Evolutionary conservation across 2,797 vertebrate species (phyloP), one percentile per base, ranked within the genome.

Genomic region (Chromobotia macracanthus): DNA sequence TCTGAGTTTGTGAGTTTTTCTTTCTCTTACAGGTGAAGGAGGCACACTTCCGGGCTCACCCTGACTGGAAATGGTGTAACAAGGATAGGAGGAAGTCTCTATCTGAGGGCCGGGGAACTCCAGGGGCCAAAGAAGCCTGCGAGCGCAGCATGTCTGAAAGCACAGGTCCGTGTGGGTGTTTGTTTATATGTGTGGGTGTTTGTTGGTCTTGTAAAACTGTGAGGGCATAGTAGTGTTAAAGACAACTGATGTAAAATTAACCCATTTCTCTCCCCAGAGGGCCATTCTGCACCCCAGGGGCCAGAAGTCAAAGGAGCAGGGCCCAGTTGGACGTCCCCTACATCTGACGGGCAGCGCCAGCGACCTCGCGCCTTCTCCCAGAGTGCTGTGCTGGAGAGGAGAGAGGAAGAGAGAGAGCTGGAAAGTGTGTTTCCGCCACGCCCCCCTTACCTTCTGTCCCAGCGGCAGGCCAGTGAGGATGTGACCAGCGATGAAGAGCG

Each of bases 41-140:
- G 86, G 96, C 96, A 68, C 96, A 97, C 83, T 97, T 97, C 90
- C 95, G 93, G 89, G 96, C 96, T 31, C 95, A 97, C 81, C 96
- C 96, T 1, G 96, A 97, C 87, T 97, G 96, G 96, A 97, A 97
- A 86, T 97, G 96, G 96, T 97, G 96, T 85, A 97, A 97, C 89
- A 97, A 97, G 74, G 96, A 97, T 89, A 91, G 96, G 38, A 95
- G 96, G 85, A 97, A 97, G 87, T 96, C 96, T 0, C 91, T 94
- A 81, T 97, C 95, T 0, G 96, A 97, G 46, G 92, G 94, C 72
- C 94, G 95, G 5, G 93, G 94, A 15, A 89, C 89, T 1, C 92
- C 91, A 50, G 91, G 90, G 21, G 90, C 56, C 56, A 97, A 96
- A 84, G 96, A 97, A 66, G 85, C 89, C 0, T 89, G 95, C 13